Evolutionary conservation across 2,797 vertebrate species (phyloP), one percentile per base, ranked within the genome.

Genomic region (Trachops cirrhosus): DNA sequence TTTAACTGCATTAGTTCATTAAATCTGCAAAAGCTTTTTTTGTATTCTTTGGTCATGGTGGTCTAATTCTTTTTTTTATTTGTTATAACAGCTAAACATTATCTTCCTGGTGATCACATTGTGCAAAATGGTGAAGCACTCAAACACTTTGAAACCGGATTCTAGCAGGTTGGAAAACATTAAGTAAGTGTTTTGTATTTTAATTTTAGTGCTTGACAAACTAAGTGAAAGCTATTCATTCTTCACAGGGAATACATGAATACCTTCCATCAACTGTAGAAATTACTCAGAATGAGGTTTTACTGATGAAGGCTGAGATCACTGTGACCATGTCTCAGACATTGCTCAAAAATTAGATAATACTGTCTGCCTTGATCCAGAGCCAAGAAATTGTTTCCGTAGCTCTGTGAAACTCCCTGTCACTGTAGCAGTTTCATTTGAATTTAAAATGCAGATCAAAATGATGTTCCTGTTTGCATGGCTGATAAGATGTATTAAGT

Each of bases 91-190:
- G 99, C 99, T 99, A 98, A 99, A 99, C 99, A 98, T 99, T 98
- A 99, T 99, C 99, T 99, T 99, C 98, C 98, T 99, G 99, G 99
- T 99, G 99, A 99, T 99, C 99, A 99, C 99, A 80, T 99, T 99
- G 99, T 99, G 99, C 98, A 99, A 99, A 99, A 99, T 99, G 99
- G 99, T 99, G 99, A 99, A 99, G 98, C 99, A 99, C 98, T 99
- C 99, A 78, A 99, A 99, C 98, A 99, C 99, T 98, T 98, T 99
- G 99, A 99, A 99, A 99, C 99, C 99, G 98, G 99, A 99, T 98
- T 99, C 99, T 97, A 99, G 99, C 99, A 99, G 99, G 98, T 99
- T 99, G 99, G 99, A 99, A 99, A 99, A 99, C 99, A 99, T 99
- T 98, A 99, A 99, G 99, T 99, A 99, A 99, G 99, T 99, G 98